Evolutionary conservation across 1,140 invertebrate species (phyloP).

Genomic region (Caenorhabditis briggsae): DNA sequence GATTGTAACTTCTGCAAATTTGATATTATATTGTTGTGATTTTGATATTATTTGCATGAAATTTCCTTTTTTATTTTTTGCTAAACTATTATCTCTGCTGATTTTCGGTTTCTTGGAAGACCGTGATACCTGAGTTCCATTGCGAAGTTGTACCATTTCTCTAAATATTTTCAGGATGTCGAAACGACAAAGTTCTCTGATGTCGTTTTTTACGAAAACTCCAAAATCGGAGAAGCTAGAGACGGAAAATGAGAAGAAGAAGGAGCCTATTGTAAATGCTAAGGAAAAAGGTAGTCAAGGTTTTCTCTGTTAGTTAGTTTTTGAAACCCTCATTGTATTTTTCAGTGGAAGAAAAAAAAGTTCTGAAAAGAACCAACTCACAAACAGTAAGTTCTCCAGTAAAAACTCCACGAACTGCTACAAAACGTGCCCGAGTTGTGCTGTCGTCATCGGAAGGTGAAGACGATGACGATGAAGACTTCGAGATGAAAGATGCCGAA

Average conservation of each 20-base stretch:
- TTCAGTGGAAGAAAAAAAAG: neutral
- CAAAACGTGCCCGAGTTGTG: constrained; percentile 20
- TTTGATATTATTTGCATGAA: no score
- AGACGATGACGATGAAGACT: constrained; percentile 41
- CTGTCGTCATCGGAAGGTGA: constrained; percentile 27
- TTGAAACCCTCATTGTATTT: neutral
- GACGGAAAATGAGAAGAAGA: neutral
- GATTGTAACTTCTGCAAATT: neutral
- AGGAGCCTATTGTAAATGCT: neutral
- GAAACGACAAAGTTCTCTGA: constrained; percentile 37
- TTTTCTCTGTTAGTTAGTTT: neutral
- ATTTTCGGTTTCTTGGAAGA: constrained; percentile 14
- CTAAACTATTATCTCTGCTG: no score
- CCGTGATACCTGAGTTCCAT: neutral
- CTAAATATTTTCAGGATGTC: neutral
- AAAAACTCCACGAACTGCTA: neutral
- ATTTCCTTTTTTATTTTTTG: no score
- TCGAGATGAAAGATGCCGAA: constrained; percentile 26
- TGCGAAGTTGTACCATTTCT: neutral
- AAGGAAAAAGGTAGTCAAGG: neutral
- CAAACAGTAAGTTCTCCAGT: neutral
- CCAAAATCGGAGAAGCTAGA: constrained; percentile 6
- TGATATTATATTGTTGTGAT: neutral
- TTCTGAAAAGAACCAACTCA: constrained; percentile 9
- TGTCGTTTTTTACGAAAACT: constrained; percentile 42